Evolutionary conservation across 1,140 invertebrate species (phyloP), one percentile per base, ranked within the genome.

Genomic region (Euwallacea similis): DNA sequence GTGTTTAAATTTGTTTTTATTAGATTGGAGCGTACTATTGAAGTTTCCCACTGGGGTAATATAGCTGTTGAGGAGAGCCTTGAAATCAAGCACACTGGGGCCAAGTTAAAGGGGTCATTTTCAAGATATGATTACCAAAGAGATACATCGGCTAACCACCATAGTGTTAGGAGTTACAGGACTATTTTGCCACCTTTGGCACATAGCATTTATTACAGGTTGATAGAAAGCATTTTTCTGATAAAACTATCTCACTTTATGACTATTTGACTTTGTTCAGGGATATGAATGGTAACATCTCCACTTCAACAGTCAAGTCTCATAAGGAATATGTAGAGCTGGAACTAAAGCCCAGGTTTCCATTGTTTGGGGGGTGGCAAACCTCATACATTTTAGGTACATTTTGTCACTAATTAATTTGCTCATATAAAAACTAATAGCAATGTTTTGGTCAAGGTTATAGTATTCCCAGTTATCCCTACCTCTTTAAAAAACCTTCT

Each of bases 231-330:
- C 10, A 53, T 0, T 46, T 8, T 16, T 9, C 10, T 44, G 33
- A 53, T 42, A 21, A 53, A 59, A n/a, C 42, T 77, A 66, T 78
- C 77, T 64, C 78, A 79, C 64, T 94, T 0, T 73, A 78, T 58
- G 72, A n/a, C 42, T 54, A 42, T 66, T 66, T 56, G 63, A 73
- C 73, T 66, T 76, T 76, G 65, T 78, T 76, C 61, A 73, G 80
- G 41, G 98, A 99, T 83, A 96, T 97, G 75, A 99, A 99, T 83
- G 98, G 98, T 33, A 99, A 99, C 81, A 99, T 99, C 79, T 99
- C 97, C 2, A 99, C 98, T 7, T 98, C 96, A 0, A 92, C 96
- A 80, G 91, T 99, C 81, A 87, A 90, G 75, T 80, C 93, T 10
- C 87, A 91, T 75, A 91, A 93, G 75, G 96, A 98, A 81, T 92